phyloP scores from a whole-genome alignment of 1,140 invertebrate genomes.

The Drosophila ogumai region DNA sequence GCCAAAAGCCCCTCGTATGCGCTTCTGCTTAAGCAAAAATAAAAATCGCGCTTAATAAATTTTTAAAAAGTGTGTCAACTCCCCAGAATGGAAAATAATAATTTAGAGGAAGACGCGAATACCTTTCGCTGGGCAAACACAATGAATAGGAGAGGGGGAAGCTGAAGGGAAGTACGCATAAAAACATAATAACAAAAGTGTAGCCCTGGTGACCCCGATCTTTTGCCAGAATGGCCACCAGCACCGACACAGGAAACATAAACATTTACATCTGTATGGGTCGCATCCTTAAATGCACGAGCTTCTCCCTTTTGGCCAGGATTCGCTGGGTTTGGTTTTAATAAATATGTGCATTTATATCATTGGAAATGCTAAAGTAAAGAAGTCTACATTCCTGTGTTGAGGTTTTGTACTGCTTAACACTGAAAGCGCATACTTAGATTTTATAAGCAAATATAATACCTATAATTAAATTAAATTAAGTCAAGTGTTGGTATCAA shows the following conservation, averaged over 20 bases:
- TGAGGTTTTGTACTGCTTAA: not conserved
- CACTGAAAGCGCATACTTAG: not conserved
- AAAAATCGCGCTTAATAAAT: slow-evolving; percentile 78
- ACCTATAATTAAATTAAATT: no score
- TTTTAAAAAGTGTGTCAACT: slow-evolving; percentile 77
- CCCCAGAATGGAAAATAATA: slow-evolving; percentile 70
- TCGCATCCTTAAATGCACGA: slow-evolving; percentile 48
- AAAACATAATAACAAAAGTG: slow-evolving; percentile 75
- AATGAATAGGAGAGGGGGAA: slow-evolving; percentile 7
- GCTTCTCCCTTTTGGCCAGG: slow-evolving; percentile 8
- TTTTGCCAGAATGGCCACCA: slow-evolving; percentile 23
- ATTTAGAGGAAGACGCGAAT: slow-evolving; percentile 52
- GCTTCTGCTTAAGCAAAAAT: slow-evolving; percentile 50
- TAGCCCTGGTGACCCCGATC: slow-evolving; percentile 48
- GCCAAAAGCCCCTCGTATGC: not conserved
- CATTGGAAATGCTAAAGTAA: not conserved
- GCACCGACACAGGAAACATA: slow-evolving; percentile 67
- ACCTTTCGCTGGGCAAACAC: slow-evolving; percentile 17
- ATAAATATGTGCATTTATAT: slow-evolving; percentile 50
- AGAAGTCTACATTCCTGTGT: not conserved
- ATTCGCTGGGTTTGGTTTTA: slow-evolving; percentile 17
- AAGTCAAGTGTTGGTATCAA: no score
- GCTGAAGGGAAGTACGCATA: slow-evolving; percentile 31
- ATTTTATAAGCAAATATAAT: not conserved
- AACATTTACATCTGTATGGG: slow-evolving; percentile 77